Base-by-base conservation (phyloP, 2,113 vertebrate species). In the Sisor rabdophorus region DNA sequence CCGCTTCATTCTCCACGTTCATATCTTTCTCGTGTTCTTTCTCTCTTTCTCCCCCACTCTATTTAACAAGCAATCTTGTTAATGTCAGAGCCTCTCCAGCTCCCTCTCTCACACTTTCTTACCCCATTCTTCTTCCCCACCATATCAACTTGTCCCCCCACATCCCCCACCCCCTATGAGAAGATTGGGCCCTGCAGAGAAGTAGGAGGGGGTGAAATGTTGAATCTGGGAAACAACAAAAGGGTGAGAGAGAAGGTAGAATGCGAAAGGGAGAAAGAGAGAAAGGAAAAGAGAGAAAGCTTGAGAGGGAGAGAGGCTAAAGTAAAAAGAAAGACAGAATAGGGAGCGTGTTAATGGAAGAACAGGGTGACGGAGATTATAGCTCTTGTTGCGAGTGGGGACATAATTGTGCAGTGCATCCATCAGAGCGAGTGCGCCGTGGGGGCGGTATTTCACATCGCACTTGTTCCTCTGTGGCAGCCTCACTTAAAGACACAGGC, bases 41-140 rank as follows among this genome's bases (percentile, higher is more conserved):
- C 70, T 52, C 76, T 74, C 71, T 58, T 56, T 80, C 54, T 78
- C 55, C 28, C 70, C 71, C 76, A 61, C 55, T 78, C 78, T 74
- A 82, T 84, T 84, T 80, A 80, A 91, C 87, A 81, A 91, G 89
- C 88, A 87, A 88, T 90, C 89, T 92, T 78, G 87, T 90, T 91
- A 91, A 89, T 82, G 86, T 89, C 90, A 86, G 84, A 71, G 79
- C 72, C 61, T 84, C 80, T 85, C 84, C 76, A 73, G 73, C 75
- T 81, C 80, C 48, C 78, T 20, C 59, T 84, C 82, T 78, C 72
- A 75, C 72, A 77, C 78, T 81, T 75, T 69, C 55, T 28, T 53
- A 55, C 79, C 61, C 63, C 69, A 52, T 65, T 64, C 52, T 53
- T 44, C 26, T 65, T 30, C 79, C 69, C 77, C 73, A 79, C 61